Percentiles rank a stretch among this genome's conserved stretches.
These are phyloP conservation scores for Styela plicata DNA, from an alignment of 23 tunicate genomes.

Conservation along the genomic window DNA sequence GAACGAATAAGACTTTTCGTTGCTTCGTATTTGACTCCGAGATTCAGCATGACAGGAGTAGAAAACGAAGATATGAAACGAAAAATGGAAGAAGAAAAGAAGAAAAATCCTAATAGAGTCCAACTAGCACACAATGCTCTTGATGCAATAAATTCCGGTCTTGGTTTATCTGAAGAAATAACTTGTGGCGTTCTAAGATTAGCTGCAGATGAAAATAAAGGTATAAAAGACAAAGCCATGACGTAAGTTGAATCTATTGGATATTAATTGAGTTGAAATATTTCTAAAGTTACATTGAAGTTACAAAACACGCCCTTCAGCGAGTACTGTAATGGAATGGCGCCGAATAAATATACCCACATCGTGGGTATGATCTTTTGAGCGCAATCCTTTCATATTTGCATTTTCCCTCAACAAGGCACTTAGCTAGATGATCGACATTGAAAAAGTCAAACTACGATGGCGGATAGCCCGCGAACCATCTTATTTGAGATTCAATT, in stretches of 20 bases:
- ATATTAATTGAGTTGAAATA: no score
- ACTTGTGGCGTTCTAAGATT: slow-evolving; percentile 36
- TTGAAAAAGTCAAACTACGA: no score
- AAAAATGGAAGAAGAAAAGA: not conserved
- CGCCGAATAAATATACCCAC: no score
- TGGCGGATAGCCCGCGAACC: no score
- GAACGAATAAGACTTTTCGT: slow-evolving; percentile 8
- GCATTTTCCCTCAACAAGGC: no score
- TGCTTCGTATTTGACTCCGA: slow-evolving; percentile 27
- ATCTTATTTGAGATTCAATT: no score
- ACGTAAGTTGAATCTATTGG: slow-evolving; percentile 1
- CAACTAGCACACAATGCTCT: slow-evolving; percentile 49
- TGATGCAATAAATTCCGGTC: slow-evolving; percentile 31
- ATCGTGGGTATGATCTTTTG: no score
- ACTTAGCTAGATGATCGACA: no score
- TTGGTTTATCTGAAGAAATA: slow-evolving; percentile 24
- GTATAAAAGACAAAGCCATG: slow-evolving; percentile 33
- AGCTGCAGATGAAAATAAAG: slow-evolving; percentile 30
- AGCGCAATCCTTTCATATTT: no score
- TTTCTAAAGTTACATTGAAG: no score
- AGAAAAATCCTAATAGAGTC: slow-evolving; percentile 47
- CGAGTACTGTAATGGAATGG: no score
- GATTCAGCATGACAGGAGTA: slow-evolving; percentile 3
- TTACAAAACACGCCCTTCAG: no score
- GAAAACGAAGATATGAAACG: not conserved